Conservation (phyloP, 2,888 invertebrate species). For the Parasteatoda lunata region DNA sequence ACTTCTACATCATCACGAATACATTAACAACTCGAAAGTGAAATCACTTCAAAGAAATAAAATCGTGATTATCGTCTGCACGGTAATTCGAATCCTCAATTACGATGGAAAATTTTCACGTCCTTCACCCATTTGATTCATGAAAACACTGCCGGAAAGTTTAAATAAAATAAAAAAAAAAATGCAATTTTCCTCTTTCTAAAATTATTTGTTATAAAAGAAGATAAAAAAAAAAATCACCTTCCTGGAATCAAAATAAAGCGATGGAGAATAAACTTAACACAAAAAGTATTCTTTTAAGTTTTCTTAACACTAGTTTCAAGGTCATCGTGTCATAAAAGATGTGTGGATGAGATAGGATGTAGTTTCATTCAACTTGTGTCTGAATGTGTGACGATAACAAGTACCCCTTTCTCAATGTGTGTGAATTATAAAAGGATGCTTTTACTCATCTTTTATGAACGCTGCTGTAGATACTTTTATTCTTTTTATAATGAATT, state of each 20-base stretch:
- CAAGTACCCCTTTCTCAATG: slow-evolving; percentile 17
- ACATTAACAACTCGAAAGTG: background rate
- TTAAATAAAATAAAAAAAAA: background rate
- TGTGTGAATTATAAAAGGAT: slow-evolving; percentile 15
- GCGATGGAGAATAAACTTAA: slow-evolving; percentile 7
- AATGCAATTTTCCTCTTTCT: background rate
- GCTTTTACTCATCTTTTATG: slow-evolving; percentile 27
- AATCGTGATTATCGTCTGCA: slow-evolving; percentile 33
- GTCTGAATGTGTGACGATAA: slow-evolving; percentile 51
- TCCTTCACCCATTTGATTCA: background rate
- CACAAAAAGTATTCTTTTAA: slow-evolving; percentile 13
- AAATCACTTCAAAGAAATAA: slow-evolving; percentile 3
- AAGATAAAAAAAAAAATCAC: background rate
- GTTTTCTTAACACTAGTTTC: slow-evolving; percentile 15
- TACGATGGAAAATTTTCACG: background rate
- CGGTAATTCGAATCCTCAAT: slow-evolving; percentile 7
- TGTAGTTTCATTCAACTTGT: slow-evolving; percentile 38
- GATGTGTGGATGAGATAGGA: slow-evolving; percentile 34
- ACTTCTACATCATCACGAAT: slow-evolving; percentile 21
- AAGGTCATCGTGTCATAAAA: slow-evolving; percentile 50
- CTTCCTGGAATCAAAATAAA: background rate
- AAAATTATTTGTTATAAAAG: background rate
- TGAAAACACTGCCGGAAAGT: background rate
- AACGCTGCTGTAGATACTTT: slow-evolving; percentile 36
- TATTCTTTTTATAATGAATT: slow-evolving; percentile 29